phyloP scores from a whole-genome alignment of 2,888 invertebrate genomes.

The Cephus spinipes region DNA sequence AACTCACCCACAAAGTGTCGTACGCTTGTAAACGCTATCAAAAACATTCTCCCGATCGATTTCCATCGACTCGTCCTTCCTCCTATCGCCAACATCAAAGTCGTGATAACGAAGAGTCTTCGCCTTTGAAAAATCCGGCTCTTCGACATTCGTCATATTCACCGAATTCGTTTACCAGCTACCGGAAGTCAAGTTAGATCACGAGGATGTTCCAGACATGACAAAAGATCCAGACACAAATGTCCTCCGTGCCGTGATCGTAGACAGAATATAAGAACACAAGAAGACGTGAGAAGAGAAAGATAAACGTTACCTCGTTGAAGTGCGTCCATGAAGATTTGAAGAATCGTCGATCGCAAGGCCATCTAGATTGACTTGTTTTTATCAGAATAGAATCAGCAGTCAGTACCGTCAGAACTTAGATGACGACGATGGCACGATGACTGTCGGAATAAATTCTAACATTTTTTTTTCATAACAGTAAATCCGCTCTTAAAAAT shows the following conservation, averaged over 20 bases:
- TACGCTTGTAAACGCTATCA: constrained; percentile 34
- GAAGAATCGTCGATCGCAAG: background rate
- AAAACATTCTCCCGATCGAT: constrained; percentile 25
- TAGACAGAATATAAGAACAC: background rate
- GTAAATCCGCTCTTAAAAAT: background rate
- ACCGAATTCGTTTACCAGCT: background rate
- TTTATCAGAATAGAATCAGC: background rate
- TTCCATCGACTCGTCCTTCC: constrained; percentile 19
- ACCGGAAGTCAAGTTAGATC: background rate
- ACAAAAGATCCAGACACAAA: background rate
- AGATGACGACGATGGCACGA: background rate
- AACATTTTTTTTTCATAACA: background rate
- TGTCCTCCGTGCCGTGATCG: background rate
- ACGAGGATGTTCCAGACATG: background rate
- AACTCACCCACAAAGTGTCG: constrained; percentile 38
- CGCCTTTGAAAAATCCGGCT: constrained; percentile 39
- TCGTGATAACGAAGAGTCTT: constrained; percentile 35
- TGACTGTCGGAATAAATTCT: background rate
- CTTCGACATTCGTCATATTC: background rate
- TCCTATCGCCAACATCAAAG: constrained; percentile 25
- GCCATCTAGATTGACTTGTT: background rate
- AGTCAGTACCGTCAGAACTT: background rate
- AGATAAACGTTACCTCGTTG: background rate
- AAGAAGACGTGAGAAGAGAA: background rate
- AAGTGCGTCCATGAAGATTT: background rate